Conservation (phyloP, 2,888 invertebrate genomes). For the Morinoia aosen region DNA sequence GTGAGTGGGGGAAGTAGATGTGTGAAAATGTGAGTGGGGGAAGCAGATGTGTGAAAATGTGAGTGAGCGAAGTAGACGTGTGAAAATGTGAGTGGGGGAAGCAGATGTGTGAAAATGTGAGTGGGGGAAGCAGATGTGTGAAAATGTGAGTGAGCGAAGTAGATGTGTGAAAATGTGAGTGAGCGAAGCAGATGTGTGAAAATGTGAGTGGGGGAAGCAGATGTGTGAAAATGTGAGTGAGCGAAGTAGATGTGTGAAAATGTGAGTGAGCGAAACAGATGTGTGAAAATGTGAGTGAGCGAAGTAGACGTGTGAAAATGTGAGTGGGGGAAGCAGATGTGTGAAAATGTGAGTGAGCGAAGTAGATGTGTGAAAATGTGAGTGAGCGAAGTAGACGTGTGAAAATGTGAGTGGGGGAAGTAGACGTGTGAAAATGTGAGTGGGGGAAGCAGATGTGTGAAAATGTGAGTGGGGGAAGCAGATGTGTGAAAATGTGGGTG, state of each 20-base stretch:
- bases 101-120: background rate
- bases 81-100: background rate
- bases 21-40: background rate
- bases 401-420: background rate
- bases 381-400: too few relatives aligned
- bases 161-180: background rate
- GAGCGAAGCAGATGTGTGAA: background rate
- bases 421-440: background rate
- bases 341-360: background rate
- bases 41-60: too few relatives aligned
- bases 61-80: too few relatives aligned
- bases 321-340: too few relatives aligned
- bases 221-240: background rate
- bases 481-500: too few relatives aligned
- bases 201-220: background rate
- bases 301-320: background rate
- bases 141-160: background rate
- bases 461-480: background rate
- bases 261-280: too few relatives aligned
- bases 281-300: background rate
- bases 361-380: background rate
- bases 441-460: background rate
- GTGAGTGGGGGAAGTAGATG: background rate
- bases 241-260: too few relatives aligned
- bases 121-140: too few relatives aligned